Percentiles rank a stretch among this genome's conserved stretches.
phyloP scores from a whole-genome alignment of 2,797 vertebrate genomes.

The Poeciliopsis paucimaculata region DNA sequence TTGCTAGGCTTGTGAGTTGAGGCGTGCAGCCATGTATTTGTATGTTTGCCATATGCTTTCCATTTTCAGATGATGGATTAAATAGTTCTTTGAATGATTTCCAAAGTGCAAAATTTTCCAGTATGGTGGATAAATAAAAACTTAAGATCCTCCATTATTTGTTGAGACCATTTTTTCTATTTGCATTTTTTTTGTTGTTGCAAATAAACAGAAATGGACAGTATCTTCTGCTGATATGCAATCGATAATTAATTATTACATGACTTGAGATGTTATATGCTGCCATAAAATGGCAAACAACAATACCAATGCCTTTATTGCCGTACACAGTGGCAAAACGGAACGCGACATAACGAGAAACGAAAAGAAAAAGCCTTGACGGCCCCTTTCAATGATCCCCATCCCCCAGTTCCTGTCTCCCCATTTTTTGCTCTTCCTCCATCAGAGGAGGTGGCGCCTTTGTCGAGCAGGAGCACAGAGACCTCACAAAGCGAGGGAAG shows the following conservation, averaged over 20 bases:
- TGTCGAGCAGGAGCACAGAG: slow-evolving; percentile 73
- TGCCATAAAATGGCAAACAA: slow-evolving; percentile 16
- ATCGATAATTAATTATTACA: slow-evolving; percentile 32
- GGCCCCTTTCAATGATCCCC: slow-evolving; percentile 57
- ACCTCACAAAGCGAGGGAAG: slow-evolving; percentile 76
- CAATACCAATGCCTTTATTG: slow-evolving; percentile 40
- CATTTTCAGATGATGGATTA: background rate
- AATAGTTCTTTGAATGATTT: background rate
- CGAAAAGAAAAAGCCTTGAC: slow-evolving; percentile 61
- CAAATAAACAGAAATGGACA: slow-evolving; percentile 29
- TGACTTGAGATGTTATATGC: slow-evolving; percentile 28
- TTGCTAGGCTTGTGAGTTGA: background rate
- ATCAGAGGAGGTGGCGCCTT: slow-evolving; percentile 72
- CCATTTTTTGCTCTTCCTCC: slow-evolving; percentile 59
- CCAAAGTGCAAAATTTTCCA: slow-evolving; percentile 8
- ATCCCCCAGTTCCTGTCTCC: slow-evolving; percentile 68
- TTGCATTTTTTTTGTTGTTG: slow-evolving; percentile 21
- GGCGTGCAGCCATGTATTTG: background rate
- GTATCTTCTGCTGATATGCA: slow-evolving; percentile 27
- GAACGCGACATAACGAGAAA: slow-evolving; percentile 42
- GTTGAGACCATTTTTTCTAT: slow-evolving; percentile 31
- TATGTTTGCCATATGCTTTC: background rate
- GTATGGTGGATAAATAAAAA: slow-evolving; percentile 38
- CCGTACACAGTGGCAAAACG: slow-evolving; percentile 13
- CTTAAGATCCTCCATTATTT: slow-evolving; percentile 29